These are phyloP conservation scores for Clusia tigrina DNA, from an alignment of 2,888 invertebrate species.

Conservation along the genomic window DNA sequence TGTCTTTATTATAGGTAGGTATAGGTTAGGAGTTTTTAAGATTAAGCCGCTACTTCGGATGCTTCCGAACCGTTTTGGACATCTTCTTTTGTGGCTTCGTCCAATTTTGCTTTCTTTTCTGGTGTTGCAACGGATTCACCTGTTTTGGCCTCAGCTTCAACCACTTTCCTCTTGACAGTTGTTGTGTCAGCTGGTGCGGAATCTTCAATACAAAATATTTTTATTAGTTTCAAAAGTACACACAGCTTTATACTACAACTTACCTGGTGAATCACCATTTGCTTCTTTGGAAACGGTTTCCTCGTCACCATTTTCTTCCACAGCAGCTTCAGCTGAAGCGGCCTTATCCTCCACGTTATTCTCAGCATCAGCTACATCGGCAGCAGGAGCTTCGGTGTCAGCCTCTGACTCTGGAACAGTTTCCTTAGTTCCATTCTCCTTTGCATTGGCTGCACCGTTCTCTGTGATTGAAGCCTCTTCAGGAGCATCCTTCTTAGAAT, in stretches of 20 bases:
- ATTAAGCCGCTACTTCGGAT: constrained; percentile 65
- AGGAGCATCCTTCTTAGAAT: constrained; percentile 52
- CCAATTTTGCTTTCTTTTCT: constrained; percentile 65
- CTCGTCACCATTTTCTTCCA: constrained; percentile 53
- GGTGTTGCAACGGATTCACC: constrained; percentile 62
- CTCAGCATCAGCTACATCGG: constrained; percentile 36
- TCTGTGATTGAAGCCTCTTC: constrained; percentile 54
- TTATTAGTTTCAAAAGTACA: not conserved
- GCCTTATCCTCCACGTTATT: constrained; percentile 36
- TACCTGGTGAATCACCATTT: constrained; percentile 63
- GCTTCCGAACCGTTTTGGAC: constrained; percentile 64
- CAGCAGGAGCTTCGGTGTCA: constrained; percentile 36
- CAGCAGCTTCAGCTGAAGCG: constrained; percentile 30
- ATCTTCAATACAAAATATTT: constrained; percentile 38
- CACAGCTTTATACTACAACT: constrained; percentile 3
- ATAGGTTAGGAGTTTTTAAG: constrained; percentile 32
- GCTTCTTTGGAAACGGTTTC: constrained; percentile 51
- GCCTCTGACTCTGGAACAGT: constrained; percentile 22
- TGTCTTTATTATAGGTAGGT: constrained; percentile 49
- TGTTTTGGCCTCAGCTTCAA: constrained; percentile 52
- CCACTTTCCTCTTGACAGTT: constrained; percentile 64
- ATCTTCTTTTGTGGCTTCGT: constrained; percentile 62
- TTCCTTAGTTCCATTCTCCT: constrained; percentile 38
- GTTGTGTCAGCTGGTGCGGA: constrained; percentile 60
- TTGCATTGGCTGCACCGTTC: constrained; percentile 47